Evolutionary conservation across 1,140 invertebrate genomes (phyloP), one percentile per base, ranked within the genome.

Genomic region (Eriosoma lanigerum): DNA sequence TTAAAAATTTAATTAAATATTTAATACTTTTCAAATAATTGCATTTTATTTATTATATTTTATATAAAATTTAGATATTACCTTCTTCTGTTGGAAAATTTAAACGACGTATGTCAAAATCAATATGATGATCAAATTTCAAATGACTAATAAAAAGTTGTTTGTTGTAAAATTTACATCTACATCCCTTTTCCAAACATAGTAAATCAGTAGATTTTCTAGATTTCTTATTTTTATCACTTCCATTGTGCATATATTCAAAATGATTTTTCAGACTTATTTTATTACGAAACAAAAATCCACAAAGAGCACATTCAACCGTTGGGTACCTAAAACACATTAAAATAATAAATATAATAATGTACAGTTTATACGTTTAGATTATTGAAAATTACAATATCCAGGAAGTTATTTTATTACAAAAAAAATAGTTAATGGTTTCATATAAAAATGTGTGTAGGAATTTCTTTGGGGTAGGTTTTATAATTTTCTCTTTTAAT

Each of bases 151-250:
- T 78, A 26, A 78, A 48, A 19, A 78, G 75, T 3, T 78, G 56
- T 62, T 78, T 78, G 48, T 78, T 78, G 75, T 78, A 78, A 78
- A 78, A 78, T 62, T 78, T 78, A 62, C 54, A 62, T 60, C 17
- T 46, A 21, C 75, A 78, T 46, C 56, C 56, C 44, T 62, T 58
- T 78, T 78, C 75, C 10, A 62, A 5, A 8, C 75, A 78, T n/a
- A 10, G 56, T 78, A 78, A 62, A 60, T 60, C 75, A n/a, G 54
- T 78, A 13, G 13, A 24, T 48, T 62, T 78, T 62, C 75, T 62
- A 60, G 56, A 38, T 29, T 38, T 78, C 46, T 78, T 78, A 58
- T 19, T 48, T 26, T 60, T 62, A 38, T 38, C 32, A 19, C 0
- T 78, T 29, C 56, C 75, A 78, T n/a, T 62, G 26, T 78, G 75